phyloP scores from a whole-genome alignment of 64 coral and sea anemone species.

The Porites lutea region DNA sequence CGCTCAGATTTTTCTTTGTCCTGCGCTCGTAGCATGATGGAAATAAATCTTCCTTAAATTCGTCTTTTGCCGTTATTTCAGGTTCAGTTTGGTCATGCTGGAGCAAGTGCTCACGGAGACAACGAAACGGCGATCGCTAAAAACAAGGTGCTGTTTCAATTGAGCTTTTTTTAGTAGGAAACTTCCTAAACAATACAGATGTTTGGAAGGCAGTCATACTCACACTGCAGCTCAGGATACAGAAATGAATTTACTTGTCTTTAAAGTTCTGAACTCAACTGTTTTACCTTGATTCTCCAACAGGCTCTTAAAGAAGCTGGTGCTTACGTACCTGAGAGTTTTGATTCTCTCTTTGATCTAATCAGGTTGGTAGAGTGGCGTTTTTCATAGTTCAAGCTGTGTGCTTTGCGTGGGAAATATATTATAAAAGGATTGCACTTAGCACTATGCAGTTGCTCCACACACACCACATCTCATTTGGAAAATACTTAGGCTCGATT shows the following conservation, averaged over 20 bases:
- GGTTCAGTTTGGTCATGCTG: conserved; percentile 99
- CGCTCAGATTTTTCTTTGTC: too few relatives aligned
- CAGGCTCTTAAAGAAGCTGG: conserved; percentile 92
- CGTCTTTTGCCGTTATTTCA: not conserved
- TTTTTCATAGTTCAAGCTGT: not conserved
- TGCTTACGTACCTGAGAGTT: conserved; percentile 91
- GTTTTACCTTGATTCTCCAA: not conserved
- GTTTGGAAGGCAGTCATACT: not conserved
- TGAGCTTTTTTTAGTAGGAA: not conserved
- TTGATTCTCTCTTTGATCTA: conserved; percentile 90
- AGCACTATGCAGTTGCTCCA: too few relatives aligned
- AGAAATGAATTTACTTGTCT: not conserved
- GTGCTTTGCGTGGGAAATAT: not conserved
- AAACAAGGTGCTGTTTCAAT: conserved; percentile 41
- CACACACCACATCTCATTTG: too few relatives aligned
- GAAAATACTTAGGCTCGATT: too few relatives aligned
- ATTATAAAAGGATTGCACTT: too few relatives aligned
- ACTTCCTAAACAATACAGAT: not conserved
- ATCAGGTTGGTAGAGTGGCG: conserved; percentile 71
- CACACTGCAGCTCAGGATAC: too few relatives aligned
- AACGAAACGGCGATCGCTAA: conserved; percentile 97
- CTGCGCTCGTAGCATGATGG: too few relatives aligned
- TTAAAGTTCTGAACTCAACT: not conserved
- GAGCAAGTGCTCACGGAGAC: conserved; percentile 93
- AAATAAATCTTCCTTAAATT: too few relatives aligned